Evolutionary conservation across 2,113 vertebrate genomes (phyloP).

Genomic region (Tragulus kanchil): DNA sequence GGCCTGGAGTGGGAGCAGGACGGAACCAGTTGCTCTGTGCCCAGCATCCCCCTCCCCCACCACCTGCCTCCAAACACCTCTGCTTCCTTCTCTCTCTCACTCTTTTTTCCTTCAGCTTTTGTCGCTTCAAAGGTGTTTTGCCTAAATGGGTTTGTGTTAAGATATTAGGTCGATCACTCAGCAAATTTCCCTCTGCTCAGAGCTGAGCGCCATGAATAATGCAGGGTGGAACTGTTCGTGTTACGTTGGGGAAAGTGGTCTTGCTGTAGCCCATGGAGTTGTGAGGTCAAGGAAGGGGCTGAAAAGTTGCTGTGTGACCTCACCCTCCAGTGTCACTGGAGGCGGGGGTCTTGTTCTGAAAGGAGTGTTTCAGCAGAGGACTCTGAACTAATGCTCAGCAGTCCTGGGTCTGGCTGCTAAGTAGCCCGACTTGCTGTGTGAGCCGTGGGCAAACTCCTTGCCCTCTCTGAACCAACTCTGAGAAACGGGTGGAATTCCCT

Average conservation of each 20-base stretch:
- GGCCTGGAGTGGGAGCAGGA: fast-evolving
- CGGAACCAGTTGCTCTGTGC: neutral
- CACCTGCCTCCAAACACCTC: neutral
- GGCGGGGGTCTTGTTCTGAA: neutral
- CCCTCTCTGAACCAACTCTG: neutral
- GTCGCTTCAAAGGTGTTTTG: constrained; percentile 70
- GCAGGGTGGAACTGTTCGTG: neutral
- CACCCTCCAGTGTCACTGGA: neutral
- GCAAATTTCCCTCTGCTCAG: constrained; percentile 56
- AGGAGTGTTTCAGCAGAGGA: neutral
- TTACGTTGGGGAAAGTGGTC: neutral
- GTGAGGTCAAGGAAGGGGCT: neutral
- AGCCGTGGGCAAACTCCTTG: neutral
- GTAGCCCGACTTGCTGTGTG: neutral
- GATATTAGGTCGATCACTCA: constrained; percentile 77
- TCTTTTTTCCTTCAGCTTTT: constrained; percentile 4
- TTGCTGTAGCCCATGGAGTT: neutral
- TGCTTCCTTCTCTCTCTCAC: neutral
- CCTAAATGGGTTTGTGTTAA: constrained; percentile 76
- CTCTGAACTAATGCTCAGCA: neutral
- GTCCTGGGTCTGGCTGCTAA: neutral
- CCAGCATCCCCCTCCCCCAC: fast-evolving
- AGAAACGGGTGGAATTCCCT: neutral
- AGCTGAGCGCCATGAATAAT: constrained; percentile 70
- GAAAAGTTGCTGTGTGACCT: fast-evolving